Evolutionary conservation across 2,113 vertebrate genomes (phyloP).

Genomic region (Rafetus swinhoei): DNA sequence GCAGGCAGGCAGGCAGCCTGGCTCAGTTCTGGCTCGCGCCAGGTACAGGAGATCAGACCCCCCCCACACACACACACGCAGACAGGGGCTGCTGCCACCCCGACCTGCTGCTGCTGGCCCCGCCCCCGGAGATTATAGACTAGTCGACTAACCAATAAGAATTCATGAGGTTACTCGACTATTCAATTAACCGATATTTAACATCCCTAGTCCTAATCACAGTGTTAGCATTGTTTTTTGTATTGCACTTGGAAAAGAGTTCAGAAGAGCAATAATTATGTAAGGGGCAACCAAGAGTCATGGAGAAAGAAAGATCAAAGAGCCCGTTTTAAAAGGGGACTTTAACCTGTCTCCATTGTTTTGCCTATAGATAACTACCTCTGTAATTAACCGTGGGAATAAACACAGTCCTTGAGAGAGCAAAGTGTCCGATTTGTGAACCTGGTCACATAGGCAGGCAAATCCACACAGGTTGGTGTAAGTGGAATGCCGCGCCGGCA

Average conservation of each 20-base stretch:
- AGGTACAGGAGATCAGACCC: too few species aligned
- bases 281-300: not conserved
- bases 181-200: too few species aligned
- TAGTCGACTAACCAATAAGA: too few species aligned
- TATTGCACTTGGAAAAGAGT: not conserved
- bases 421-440: not conserved
- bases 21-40: too few species aligned
- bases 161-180: too few species aligned
- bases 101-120: too few species aligned
- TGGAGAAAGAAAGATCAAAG: not conserved
- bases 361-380: not conserved
- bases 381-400: not conserved
- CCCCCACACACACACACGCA: too few species aligned
- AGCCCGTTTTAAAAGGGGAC: not conserved
- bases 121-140: too few species aligned
- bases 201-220: not conserved
- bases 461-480: not conserved
- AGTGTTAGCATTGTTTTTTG: not conserved
- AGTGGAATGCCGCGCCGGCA: not conserved
- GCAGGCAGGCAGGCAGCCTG: too few species aligned
- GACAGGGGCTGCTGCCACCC: too few species aligned
- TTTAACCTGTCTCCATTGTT: not conserved
- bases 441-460: not conserved
- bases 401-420: not conserved
- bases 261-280: not conserved